Conservation (phyloP, 1,140 invertebrate species). For the Nautilus pompilius region DNA sequence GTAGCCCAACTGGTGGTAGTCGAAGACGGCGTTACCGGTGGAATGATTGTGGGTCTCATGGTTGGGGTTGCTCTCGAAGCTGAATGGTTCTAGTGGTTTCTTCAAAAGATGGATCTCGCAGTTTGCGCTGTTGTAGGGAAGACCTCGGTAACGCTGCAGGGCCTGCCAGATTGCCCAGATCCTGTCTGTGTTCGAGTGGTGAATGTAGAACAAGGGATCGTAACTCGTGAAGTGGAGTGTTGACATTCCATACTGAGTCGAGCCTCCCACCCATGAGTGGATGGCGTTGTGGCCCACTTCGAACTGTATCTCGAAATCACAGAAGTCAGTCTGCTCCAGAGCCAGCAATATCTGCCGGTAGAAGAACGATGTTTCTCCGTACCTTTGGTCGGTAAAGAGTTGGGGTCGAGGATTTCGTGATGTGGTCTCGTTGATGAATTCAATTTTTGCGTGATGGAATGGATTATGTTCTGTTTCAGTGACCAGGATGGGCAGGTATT, state of each 20-base stretch:
- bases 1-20: constrained; percentile 18
- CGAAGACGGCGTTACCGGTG: constrained; percentile 15
- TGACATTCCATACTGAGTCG: constrained; percentile 13
- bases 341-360: constrained; percentile 16
- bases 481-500: constrained; percentile 13
- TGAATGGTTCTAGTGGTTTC: constrained; percentile 7
- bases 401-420: constrained; percentile 7
- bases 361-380: constrained; percentile 15
- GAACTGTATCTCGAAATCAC: constrained; percentile 20
- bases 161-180: constrained; percentile 20
- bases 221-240: constrained; percentile 12
- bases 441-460: constrained; percentile 6
- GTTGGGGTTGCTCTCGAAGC: constrained; percentile 8
- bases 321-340: constrained; percentile 18
- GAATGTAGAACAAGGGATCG: constrained; percentile 22
- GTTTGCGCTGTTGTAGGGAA: constrained; percentile 7
- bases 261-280: constrained; percentile 18
- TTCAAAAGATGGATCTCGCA: background rate
- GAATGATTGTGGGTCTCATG: background rate
- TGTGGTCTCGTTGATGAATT: background rate
- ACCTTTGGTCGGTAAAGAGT: constrained; percentile 14
- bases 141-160: constrained; percentile 3
- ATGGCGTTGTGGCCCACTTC: constrained; percentile 24
- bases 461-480: constrained; percentile 11
- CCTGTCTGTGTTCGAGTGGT: constrained; percentile 17